Percentiles rank a stretch among this genome's conserved stretches.
These are phyloP conservation scores for Glyphotaelius pellucidus DNA, from an alignment of 2,888 invertebrate species.

Conservation along the genomic window DNA sequence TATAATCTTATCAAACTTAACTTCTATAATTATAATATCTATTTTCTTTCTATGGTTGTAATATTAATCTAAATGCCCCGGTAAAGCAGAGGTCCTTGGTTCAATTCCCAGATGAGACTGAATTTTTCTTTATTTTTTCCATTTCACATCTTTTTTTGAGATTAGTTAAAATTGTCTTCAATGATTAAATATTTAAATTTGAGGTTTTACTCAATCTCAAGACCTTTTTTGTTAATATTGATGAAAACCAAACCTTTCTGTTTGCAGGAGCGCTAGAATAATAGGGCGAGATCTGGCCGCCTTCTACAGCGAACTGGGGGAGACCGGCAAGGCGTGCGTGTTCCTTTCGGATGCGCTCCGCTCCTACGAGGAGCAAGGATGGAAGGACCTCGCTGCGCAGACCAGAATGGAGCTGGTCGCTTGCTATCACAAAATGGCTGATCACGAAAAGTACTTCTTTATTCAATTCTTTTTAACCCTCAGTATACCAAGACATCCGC, in stretches of 20 bases:
- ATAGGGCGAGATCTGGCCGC: conserved; percentile 93
- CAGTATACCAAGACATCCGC: too few species aligned
- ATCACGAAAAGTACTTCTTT: conserved; percentile 80
- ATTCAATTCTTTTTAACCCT: background rate
- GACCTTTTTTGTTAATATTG: background rate
- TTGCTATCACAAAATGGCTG: conserved; percentile 89
- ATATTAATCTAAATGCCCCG: too few species aligned
- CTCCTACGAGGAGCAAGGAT: conserved; percentile 92
- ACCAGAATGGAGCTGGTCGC: conserved; percentile 90
- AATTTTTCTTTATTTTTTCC: too few species aligned
- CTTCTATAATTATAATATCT: too few species aligned
- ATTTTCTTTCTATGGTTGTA: too few species aligned
- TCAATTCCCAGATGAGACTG: too few species aligned
- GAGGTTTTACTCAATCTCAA: background rate
- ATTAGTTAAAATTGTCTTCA: too few species aligned
- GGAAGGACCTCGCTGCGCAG: conserved; percentile 89
- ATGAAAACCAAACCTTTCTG: background rate
- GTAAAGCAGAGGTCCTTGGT: too few species aligned
- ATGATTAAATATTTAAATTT: too few species aligned
- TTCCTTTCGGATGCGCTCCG: conserved; percentile 92
- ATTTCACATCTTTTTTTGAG: too few species aligned
- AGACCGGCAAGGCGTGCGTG: conserved; percentile 92
- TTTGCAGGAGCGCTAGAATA: conserved; percentile 81
- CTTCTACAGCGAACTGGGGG: conserved; percentile 91
- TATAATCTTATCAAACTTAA: too few species aligned